Evolutionary conservation across 1,140 invertebrate genomes (phyloP).

Genomic region (Chelonus insularis): DNA sequence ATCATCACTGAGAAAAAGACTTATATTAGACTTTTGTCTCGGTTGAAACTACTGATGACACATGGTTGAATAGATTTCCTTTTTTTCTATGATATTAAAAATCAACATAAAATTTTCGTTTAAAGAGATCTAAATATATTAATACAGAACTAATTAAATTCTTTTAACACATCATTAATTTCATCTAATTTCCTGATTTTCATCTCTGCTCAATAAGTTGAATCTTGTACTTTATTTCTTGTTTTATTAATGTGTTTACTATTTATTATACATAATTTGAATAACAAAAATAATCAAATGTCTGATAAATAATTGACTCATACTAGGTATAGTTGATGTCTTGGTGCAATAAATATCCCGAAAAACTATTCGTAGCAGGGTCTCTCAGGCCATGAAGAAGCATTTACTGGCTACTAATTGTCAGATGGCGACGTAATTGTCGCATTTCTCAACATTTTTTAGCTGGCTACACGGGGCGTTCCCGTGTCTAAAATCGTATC

Average conservation of each 20-base stretch:
- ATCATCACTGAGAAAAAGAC: constrained; percentile 19
- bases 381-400: constrained; percentile 27
- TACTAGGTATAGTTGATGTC: constrained; percentile 7
- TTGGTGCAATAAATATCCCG: constrained; percentile 44
- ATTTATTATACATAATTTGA: too few relatives aligned
- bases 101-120: too few relatives aligned
- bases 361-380: constrained; percentile 44
- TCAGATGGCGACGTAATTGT: constrained; percentile 54
- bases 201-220: too few relatives aligned
- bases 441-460: constrained; percentile 45
- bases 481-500: constrained; percentile 43
- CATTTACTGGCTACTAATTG: constrained; percentile 55
- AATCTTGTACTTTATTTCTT: too few relatives aligned
- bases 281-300: too few relatives aligned
- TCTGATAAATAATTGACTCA: constrained; percentile 22
- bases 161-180: too few relatives aligned
- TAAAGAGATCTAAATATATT: too few relatives aligned
- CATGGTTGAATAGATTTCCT: background rate
- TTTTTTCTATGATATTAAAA: background rate
- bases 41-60: constrained; percentile 21
- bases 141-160: too few relatives aligned
- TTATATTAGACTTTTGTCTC: constrained; percentile 1
- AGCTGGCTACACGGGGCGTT: constrained; percentile 23
- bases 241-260: too few relatives aligned
- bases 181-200: too few relatives aligned